Base-by-base conservation (phyloP, 2,113 vertebrate species). In the Pyxicephalus adspersus region DNA sequence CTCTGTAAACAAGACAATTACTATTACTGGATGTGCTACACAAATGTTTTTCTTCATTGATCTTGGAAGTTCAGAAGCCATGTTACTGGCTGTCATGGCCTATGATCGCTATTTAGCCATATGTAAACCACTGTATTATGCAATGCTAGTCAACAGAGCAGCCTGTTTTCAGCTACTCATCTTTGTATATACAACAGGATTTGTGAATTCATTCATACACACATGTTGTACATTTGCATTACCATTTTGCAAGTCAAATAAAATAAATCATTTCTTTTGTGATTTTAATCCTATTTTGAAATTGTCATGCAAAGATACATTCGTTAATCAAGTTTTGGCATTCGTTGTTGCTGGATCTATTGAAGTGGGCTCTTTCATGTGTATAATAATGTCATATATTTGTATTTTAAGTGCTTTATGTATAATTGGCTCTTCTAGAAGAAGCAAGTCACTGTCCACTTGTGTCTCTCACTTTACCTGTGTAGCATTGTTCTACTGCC, bases 101-200 rank as follows among this genome's bases (percentile, higher is more conserved):
- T 76, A 76, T 76, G 80, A 83, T 11, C 50, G 80, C 11, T 83
- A 58, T 70, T 52, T 50, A 23, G 81, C 81, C 16, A 79, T 79
- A 79, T 79, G 77, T 66, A 66, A 68, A 18, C 77, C 77, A 15
- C 5, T 79, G 52, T 28, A 68, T 70, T 79, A 79, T 70, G 20
- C 65, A 60, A 3, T 23, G 23, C 1, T 58, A 26, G 50, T 79
- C 2, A 79, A 57, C 63, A 68, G 58, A 23, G 16, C 1, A 38
- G 57, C 11, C 38, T 79, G 76, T 22, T 23, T 68, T 50, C n/a
- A 22, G 5, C 5, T 68, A 2, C 4, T 79, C 38, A 45, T 16
- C 54, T 45, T 7, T 25, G 64, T 45, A 15, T 58, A 26, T 29
- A 57, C 7, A 4, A 51, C 76, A 58, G 76, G 51, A 38, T 68